Base-by-base conservation (phyloP, 2,113 vertebrate species). In the Plectropomus leopardus region DNA sequence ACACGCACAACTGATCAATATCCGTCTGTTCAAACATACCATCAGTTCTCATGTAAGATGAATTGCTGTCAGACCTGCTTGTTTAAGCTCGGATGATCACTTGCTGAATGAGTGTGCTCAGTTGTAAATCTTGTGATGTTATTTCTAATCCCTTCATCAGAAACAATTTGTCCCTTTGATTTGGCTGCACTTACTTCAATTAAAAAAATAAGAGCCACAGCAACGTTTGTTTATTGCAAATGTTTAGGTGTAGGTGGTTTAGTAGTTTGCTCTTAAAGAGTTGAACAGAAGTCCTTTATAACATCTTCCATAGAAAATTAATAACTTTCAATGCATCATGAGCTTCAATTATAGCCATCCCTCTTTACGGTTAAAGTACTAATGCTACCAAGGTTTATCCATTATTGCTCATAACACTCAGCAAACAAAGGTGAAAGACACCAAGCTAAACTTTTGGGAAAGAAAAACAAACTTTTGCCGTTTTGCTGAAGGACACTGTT, bases 1-100 rank as follows among this genome's bases (percentile, higher is more conserved):
- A 11, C 19, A 68, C 3, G 4, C 7, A 69, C 15, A 61, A n/a
- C 34, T 55, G 55, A 71, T 80, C n/a, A 48, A 42, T 28, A 58
- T 42, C n/a, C 17, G 34, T 45, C 5, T 68, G 8, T 1, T 45
- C 19, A 57, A 57, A 45, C 57, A 28, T 4, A 16, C 28, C 19
- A 15, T n/a, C 45, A 53, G 17, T n/a, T 54, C 28, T 57, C 30
- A 44, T 23, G 21, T 15, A 5, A n/a, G 7, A 32, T 28, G 40
- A 72, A 55, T 16, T 17, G 9, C 26, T 53, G 48, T 67, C 13
- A 73, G n/a, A 55, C 2, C 16, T 47, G 23, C 3, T 15, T 24
- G 14, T 55, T 48, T 11, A 48, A 21, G 16, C 4, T 16, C 45
- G n/a, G 5, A 53, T 28, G 9, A 19, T 55, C n/a, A 57, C 28